These are phyloP conservation scores for Acheta domesticus DNA, from an alignment of 2,888 invertebrate species.

Conservation along the genomic window DNA sequence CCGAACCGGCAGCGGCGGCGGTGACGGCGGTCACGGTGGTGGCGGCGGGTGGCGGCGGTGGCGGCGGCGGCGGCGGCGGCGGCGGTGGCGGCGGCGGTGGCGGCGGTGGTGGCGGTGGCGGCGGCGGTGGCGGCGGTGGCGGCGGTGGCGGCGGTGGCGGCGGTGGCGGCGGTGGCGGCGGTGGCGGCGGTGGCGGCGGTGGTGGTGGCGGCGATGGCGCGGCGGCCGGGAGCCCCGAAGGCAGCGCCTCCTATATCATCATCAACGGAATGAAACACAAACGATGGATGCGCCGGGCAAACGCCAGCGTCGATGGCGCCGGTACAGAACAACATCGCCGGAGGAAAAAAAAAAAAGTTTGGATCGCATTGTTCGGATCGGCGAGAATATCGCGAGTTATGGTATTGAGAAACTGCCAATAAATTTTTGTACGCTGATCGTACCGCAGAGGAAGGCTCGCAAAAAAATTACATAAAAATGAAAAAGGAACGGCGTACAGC, in stretches of 20 bases:
- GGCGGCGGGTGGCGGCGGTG: too few relatives aligned
- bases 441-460: not conserved
- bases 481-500: not conserved
- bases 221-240: not conserved
- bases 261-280: constrained; percentile 18
- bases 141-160: too few relatives aligned
- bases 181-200: too few relatives aligned
- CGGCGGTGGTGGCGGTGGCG: too few relatives aligned
- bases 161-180: too few relatives aligned
- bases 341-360: constrained; percentile 4
- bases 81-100: too few relatives aligned
- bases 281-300: not conserved
- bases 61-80: too few relatives aligned
- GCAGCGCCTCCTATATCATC: not conserved
- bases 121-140: too few relatives aligned
- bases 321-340: constrained; percentile 3
- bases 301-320: not conserved
- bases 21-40: too few relatives aligned
- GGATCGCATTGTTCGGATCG: not conserved
- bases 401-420: constrained; percentile 18
- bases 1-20: too few relatives aligned
- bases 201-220: not conserved
- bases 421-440: not conserved
- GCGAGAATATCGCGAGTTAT: constrained; percentile 10
- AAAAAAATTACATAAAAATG: not conserved